phyloP scores from a whole-genome alignment of 2,113 vertebrate genomes.

The Actinemys pallida region DNA sequence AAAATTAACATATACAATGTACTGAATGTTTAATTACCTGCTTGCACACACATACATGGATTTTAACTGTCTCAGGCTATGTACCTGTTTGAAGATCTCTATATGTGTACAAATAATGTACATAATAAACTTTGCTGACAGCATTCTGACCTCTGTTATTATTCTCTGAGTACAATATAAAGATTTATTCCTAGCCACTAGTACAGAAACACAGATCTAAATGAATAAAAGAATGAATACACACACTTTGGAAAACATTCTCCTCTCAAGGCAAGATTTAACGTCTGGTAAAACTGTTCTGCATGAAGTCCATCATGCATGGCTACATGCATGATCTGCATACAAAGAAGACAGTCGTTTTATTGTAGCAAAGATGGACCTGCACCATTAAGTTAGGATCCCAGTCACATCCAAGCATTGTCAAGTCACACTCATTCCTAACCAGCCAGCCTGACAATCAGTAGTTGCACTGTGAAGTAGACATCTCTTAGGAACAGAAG shows the following conservation, averaged over 20 bases:
- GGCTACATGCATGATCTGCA: not conserved
- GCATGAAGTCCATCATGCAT: not conserved
- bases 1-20: not conserved
- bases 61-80: not conserved
- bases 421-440: not conserved
- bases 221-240: constrained; percentile 51
- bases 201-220: constrained; percentile 50
- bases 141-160: not conserved
- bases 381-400: not conserved
- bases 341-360: not conserved
- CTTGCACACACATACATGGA: not conserved
- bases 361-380: not conserved
- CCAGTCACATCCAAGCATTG: not conserved
- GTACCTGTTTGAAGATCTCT: constrained; percentile 8
- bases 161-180: constrained; percentile 27
- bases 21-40: not conserved
- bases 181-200: constrained; percentile 48
- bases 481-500: not conserved
- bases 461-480: not conserved
- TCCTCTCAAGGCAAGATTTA: constrained; percentile 37
- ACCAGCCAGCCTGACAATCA: not conserved
- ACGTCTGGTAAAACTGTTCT: constrained; percentile 41
- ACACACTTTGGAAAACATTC: constrained; percentile 20
- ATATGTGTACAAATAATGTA: constrained; percentile 1
- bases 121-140: not conserved